Conservation (phyloP, 2,113 vertebrate species). For the Poicephalus gulielmi region DNA sequence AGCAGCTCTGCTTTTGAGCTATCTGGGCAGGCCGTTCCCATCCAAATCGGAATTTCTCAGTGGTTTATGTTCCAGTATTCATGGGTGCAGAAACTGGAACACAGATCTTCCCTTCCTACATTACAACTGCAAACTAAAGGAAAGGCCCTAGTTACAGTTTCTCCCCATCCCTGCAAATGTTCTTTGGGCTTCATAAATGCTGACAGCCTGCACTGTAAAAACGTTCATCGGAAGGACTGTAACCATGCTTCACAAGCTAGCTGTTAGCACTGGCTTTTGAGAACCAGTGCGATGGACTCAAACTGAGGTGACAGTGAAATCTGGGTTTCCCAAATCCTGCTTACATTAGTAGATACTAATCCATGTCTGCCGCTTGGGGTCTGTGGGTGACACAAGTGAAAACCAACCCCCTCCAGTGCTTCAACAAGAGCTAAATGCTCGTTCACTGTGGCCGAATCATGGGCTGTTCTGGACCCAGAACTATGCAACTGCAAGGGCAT, state of each 20-base stretch:
- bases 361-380: background rate
- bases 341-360: background rate
- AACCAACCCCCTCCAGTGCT: background rate
- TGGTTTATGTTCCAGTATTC: background rate
- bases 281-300: background rate
- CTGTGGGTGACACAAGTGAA: background rate
- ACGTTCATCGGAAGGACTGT: background rate
- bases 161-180: background rate
- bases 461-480: background rate
- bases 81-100: background rate
- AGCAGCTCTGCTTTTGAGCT: background rate
- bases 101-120: background rate
- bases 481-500: background rate
- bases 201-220: rapidly evolving
- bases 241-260: background rate
- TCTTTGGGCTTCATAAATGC: background rate
- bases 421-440: background rate
- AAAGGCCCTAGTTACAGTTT: background rate
- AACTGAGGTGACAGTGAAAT: background rate
- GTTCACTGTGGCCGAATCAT: background rate
- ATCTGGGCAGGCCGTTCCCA: background rate
- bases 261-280: background rate
- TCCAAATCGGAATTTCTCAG: background rate
- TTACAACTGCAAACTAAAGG: background rate
- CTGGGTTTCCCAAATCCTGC: background rate